Base-by-base conservation (phyloP, 2,888 invertebrate genomes). In the Phengaris alcon region DNA sequence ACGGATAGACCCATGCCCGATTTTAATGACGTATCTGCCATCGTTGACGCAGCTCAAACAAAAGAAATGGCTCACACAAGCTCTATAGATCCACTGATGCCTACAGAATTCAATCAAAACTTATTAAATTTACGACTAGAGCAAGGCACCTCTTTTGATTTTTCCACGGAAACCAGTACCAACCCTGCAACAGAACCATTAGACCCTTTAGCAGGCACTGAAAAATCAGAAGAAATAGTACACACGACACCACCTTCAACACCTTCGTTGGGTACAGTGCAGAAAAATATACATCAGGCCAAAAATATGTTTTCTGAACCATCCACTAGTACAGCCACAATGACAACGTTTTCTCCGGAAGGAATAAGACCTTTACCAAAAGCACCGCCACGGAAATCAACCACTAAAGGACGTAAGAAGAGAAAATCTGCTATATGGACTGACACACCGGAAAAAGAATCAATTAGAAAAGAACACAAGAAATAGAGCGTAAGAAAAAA, bases 391-490 rank as follows among this genome's bases (percentile, higher is more conserved):
- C 77, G 76, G 74, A 73, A 69, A 70, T 75, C 64, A 77, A 75
- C 68, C 77, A 77, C 76, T 77, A 78, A 76, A 77, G 76, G 74
- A 48, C 73, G 75, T 77, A 77, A 77, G 48, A 78, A 77, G 77
- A 75, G 77, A 77, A 77, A 78, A 57, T 74, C 75, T 68, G 78
- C 78, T 15, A 78, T 77, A 72, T 55, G 77, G 75, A 76, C 77
- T 52, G 78, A 77, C 74, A 80, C 77, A 10, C 80, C 77, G 35
- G 76, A 80, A 80, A 75, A 75, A 80, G 54, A 80, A 68, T 74
- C 69, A 74, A 79, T 79, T 76, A 57, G 15, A 57, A 57, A 57
- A 57, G 79, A 78, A 77, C 69, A 79, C 78, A 78, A 76, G 75
- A 79, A 75, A 69, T 76, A 73, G 74, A 77, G 76, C 69, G 77